Conservation (phyloP, 2,113 vertebrate species). For the Nipponia nippon region DNA sequence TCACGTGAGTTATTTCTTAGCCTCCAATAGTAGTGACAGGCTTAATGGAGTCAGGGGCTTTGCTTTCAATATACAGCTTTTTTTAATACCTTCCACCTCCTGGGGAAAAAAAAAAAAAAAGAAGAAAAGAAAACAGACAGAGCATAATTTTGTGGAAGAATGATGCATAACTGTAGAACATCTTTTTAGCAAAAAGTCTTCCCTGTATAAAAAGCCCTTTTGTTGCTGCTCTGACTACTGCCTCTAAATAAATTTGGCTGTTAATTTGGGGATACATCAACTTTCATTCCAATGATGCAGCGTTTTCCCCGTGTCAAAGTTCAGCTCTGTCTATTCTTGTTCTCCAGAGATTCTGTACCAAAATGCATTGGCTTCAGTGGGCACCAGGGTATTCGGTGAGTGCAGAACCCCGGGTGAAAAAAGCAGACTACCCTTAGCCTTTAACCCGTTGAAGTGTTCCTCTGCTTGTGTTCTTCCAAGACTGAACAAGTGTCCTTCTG, state of each 20-base stretch:
- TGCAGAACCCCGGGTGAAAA: neutral
- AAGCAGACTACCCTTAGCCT: neutral
- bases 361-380: slow-evolving; percentile 50
- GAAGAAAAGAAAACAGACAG: too few species aligned
- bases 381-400: slow-evolving; percentile 37
- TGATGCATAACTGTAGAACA: neutral
- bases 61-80: neutral
- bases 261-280: neutral
- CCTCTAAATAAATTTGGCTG: neutral
- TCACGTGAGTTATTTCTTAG: neutral
- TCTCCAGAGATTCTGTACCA: slow-evolving; percentile 53
- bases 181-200: neutral
- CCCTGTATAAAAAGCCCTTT: neutral
- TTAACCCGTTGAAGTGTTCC: neutral
- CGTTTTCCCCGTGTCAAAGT: neutral
- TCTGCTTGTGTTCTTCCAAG: neutral
- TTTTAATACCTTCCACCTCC: neutral
- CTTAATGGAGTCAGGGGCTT: neutral
- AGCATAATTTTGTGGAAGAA: neutral
- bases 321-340: slow-evolving; percentile 20
- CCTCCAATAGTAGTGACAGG: neutral
- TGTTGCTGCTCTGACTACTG: neutral
- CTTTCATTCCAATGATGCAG: neutral
- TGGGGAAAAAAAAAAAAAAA: neutral
- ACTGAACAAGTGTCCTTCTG: neutral